Percentiles rank a stretch among this genome's conserved stretches.
phyloP scores from a whole-genome alignment of 2,888 invertebrate genomes.

The Drosophila demipolita region DNA sequence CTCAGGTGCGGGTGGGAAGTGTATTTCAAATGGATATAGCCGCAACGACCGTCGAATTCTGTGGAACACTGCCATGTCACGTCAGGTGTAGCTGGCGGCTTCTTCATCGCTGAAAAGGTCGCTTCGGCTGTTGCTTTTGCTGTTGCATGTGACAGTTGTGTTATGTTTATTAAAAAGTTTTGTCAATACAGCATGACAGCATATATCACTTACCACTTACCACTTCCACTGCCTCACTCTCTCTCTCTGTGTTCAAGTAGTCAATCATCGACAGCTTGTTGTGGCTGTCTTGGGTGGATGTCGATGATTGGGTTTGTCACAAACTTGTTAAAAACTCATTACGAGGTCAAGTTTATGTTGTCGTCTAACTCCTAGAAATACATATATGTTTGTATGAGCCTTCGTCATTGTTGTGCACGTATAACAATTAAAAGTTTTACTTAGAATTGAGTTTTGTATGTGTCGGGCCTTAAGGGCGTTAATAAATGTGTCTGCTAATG shows the following conservation, averaged over 20 bases:
- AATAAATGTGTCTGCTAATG: conserved; percentile 58
- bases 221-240: background rate
- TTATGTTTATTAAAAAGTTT: conserved; percentile 75
- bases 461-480: conserved; percentile 39
- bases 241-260: conserved; percentile 10
- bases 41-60: conserved; percentile 2
- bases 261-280: conserved; percentile 41
- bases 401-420: conserved; percentile 32
- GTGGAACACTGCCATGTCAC: conserved; percentile 42
- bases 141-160: conserved; percentile 77
- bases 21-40: conserved; percentile 2
- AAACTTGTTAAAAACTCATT: conserved; percentile 74
- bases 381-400: conserved; percentile 9
- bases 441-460: conserved; percentile 8
- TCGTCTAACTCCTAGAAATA: background rate
- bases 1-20: conserved; percentile 20
- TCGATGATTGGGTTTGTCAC: conserved; percentile 45
- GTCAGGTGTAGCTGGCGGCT: conserved; percentile 42
- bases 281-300: conserved; percentile 19
- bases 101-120: conserved; percentile 42
- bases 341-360: conserved; percentile 44
- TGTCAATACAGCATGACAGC: conserved; percentile 54
- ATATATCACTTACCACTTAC: conserved; percentile 33
- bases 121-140: conserved; percentile 46
- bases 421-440: conserved; percentile 70